A percentile compares a stretch with the other conserved stretches of the same genome.
phyloP scores from a whole-genome alignment of 64 coral and sea anemone genomes.

The Porites lutea region DNA sequence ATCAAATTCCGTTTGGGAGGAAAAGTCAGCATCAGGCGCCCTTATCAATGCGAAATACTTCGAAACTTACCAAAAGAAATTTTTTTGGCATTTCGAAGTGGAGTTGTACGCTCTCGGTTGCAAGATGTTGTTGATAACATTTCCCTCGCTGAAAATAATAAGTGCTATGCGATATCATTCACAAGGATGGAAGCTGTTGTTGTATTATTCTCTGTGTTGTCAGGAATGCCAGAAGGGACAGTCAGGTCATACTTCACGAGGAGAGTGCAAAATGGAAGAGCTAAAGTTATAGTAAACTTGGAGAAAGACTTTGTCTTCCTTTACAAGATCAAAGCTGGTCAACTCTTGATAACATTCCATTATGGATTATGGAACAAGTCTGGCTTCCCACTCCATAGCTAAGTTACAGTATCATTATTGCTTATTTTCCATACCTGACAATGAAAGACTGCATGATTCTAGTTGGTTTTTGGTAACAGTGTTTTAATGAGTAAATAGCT shows the following conservation, averaged over 20 bases:
- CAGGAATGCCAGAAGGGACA: conserved; percentile 7
- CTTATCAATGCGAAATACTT: conserved; percentile 56
- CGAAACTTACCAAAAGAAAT: conserved; percentile 56
- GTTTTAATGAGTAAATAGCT: conserved; percentile 15
- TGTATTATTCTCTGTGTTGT: conserved; percentile 43
- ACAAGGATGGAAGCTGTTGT: conserved; percentile 34
- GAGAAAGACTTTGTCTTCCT: conserved; percentile 61
- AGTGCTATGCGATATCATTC: conserved; percentile 55
- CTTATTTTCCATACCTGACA: no score
- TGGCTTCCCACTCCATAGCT: conserved; percentile 73
- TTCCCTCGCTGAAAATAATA: conserved; percentile 49
- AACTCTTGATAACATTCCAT: conserved; percentile 60
- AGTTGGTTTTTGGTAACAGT: conserved; percentile 16
- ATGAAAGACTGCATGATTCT: neutral
- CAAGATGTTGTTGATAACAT: conserved; percentile 29
- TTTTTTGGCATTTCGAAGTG: conserved; percentile 40
- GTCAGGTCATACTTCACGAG: conserved; percentile 40
- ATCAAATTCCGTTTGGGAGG: conserved; percentile 39
- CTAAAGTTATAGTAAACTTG: conserved; percentile 54
- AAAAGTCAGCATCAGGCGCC: conserved; percentile 48
- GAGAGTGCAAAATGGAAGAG: conserved; percentile 52
- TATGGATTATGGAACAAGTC: conserved; percentile 80
- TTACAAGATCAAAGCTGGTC: conserved; percentile 64
- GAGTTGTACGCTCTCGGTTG: conserved; percentile 22
- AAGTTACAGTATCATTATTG: conserved; percentile 18